Percentiles rank a stretch among this genome's conserved stretches.
Conservation (phyloP, 2,113 vertebrate species). For the Larimichthys polyactis region DNA sequence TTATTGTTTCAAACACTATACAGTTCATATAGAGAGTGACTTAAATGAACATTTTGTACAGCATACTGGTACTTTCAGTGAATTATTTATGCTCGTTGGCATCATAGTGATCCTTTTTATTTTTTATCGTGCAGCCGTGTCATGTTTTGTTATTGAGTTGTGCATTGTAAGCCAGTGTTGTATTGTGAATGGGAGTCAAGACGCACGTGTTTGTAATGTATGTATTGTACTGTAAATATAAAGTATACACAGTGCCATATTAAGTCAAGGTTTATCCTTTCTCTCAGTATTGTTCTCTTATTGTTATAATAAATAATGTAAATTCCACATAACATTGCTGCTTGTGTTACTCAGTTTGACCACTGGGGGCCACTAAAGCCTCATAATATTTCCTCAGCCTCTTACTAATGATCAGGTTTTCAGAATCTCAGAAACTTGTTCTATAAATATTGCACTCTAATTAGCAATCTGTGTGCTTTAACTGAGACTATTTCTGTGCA, state of each 20-base stretch:
- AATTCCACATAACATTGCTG: background rate
- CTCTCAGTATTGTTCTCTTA: slow-evolving; percentile 67
- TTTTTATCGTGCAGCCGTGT: slow-evolving; percentile 37
- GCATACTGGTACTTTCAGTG: slow-evolving; percentile 61
- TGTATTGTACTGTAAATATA: slow-evolving; percentile 58
- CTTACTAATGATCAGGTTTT: slow-evolving; percentile 1
- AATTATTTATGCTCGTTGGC: slow-evolving; percentile 67
- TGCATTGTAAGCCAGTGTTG: slow-evolving; percentile 47
- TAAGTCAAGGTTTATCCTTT: slow-evolving; percentile 27
- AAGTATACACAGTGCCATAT: slow-evolving; percentile 41
- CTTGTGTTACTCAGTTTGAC: slow-evolving; percentile 29
- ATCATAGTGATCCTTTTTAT: slow-evolving; percentile 49
- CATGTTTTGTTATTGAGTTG: slow-evolving; percentile 19
- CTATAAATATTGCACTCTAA: background rate
- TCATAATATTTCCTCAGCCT: slow-evolving; percentile 1
- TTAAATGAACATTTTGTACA: slow-evolving; percentile 64
- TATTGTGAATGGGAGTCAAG: slow-evolving; percentile 48
- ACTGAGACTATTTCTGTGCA: background rate
- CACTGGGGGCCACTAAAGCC: slow-evolving; percentile 61
- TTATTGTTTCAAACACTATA: slow-evolving; percentile 79
- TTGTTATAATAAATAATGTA: slow-evolving; percentile 69
- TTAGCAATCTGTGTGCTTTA: slow-evolving; percentile 14
- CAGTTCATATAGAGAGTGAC: slow-evolving; percentile 17
- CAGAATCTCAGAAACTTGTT: background rate
- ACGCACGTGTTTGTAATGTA: slow-evolving; percentile 45